These are phyloP conservation scores for Meles meles DNA, from an alignment of 2,113 vertebrate genomes.

Conservation along the genomic window DNA sequence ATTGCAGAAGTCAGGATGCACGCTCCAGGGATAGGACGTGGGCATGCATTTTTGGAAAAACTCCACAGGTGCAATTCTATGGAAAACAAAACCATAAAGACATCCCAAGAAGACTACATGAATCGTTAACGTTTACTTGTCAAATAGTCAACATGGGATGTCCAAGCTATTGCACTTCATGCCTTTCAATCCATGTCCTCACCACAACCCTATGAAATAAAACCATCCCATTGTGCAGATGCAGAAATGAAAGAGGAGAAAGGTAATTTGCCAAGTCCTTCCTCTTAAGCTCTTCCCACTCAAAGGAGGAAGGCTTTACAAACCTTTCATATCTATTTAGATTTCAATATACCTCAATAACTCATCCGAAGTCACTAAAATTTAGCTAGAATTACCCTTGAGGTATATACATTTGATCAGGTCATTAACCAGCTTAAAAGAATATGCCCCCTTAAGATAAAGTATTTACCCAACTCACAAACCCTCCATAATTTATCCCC, in stretches of 20 bases:
- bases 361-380: background rate
- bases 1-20: background rate
- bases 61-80: background rate
- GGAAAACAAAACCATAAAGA: background rate
- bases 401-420: constrained; percentile 12
- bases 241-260: background rate
- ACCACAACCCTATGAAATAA: background rate
- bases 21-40: background rate
- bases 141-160: background rate
- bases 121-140: background rate
- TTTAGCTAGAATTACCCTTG: background rate
- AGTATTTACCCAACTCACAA: background rate
- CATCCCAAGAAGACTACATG: background rate
- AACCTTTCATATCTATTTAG: background rate
- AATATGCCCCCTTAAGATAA: background rate
- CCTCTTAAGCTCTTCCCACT: background rate
- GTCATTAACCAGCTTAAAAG: background rate
- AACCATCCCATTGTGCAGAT: background rate
- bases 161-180: background rate
- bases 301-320: background rate
- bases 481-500: background rate
- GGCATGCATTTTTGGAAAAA: background rate
- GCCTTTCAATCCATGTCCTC: background rate
- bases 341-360: constrained; percentile 16
- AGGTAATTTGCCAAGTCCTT: background rate